A percentile compares a stretch with the other conserved stretches of the same genome.
phyloP scores from a whole-genome alignment of 2,797 vertebrate genomes.

The Cossypha dichroa region DNA sequence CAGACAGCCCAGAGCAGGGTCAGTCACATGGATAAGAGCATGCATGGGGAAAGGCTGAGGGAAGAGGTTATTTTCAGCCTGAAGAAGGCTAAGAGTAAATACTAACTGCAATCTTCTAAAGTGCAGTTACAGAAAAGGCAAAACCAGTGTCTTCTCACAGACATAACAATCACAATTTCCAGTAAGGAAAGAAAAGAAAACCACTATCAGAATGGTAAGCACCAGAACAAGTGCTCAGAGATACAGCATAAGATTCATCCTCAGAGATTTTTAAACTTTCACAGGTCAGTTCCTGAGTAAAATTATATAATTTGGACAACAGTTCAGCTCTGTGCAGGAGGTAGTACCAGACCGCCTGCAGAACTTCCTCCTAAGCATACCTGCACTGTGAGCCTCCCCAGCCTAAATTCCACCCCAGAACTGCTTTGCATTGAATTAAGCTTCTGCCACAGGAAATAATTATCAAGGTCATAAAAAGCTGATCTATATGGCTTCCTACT shows the following conservation, averaged over 20 bases:
- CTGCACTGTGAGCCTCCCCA: not conserved
- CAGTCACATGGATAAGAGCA: not conserved
- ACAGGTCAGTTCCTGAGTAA: not conserved
- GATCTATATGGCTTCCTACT: not conserved
- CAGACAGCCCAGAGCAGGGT: not conserved
- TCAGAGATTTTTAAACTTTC: not conserved
- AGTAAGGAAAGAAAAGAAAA: not conserved
- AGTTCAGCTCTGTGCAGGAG: not conserved
- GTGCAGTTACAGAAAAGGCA: not conserved
- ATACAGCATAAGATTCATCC: not conserved
- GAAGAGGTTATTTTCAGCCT: rapidly evolving
- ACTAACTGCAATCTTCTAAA: not conserved
- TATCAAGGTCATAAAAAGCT: not conserved
- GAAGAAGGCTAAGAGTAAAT: not conserved
- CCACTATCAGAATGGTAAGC: not conserved
- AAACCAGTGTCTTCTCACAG: not conserved
- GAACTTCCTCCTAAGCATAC: not conserved
- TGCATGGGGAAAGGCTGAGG: not conserved
- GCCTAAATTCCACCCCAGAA: not conserved
- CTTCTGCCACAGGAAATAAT: not conserved
- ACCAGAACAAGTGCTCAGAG: not conserved
- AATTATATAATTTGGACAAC: rapidly evolving
- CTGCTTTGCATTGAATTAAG: not conserved
- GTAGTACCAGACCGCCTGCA: not conserved
- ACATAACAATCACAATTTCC: not conserved